phyloP scores from a whole-genome alignment of 2,113 vertebrate genomes.

The Phrynocephalus versicolor region DNA sequence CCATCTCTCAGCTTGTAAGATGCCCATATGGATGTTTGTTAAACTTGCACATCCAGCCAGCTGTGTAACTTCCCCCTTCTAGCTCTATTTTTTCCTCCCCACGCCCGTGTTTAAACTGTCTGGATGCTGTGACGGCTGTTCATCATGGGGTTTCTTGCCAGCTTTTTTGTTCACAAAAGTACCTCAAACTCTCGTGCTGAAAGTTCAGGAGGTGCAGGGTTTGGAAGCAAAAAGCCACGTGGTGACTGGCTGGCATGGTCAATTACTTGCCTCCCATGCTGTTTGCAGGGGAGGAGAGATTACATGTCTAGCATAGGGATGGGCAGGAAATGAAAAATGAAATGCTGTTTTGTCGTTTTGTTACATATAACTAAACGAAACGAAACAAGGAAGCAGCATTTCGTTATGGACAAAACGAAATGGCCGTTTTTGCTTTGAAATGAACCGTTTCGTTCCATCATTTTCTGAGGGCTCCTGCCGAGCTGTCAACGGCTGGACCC shows the following conservation, averaged over 20 bases:
- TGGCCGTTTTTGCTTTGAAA: no score
- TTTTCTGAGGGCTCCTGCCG: no score
- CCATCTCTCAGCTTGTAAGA: conserved; percentile 1
- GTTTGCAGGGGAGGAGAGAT: no score
- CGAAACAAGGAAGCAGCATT: no score
- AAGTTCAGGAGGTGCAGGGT: neutral
- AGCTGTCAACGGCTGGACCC: no score
- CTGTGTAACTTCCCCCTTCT: neutral
- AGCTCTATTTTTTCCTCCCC: neutral
- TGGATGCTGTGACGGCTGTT: neutral
- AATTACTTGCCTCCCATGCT: neutral
- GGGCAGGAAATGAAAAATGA: no score
- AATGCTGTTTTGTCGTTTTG: no score
- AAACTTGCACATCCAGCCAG: conserved; percentile 28
- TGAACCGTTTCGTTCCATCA: no score
- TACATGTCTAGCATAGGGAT: no score
- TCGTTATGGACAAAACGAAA: no score
- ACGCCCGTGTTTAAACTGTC: conserved; percentile 19
- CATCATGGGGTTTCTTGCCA: conserved; percentile 4
- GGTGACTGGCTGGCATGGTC: neutral
- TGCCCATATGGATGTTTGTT: conserved; percentile 5
- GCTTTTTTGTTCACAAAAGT: neutral
- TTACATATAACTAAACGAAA: no score
- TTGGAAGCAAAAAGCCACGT: no score
- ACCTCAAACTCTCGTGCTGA: neutral